Evolutionary conservation across 2,888 invertebrate species (phyloP), one percentile per base, ranked within the genome.

Genomic region (Orchesellides sinensis): DNA sequence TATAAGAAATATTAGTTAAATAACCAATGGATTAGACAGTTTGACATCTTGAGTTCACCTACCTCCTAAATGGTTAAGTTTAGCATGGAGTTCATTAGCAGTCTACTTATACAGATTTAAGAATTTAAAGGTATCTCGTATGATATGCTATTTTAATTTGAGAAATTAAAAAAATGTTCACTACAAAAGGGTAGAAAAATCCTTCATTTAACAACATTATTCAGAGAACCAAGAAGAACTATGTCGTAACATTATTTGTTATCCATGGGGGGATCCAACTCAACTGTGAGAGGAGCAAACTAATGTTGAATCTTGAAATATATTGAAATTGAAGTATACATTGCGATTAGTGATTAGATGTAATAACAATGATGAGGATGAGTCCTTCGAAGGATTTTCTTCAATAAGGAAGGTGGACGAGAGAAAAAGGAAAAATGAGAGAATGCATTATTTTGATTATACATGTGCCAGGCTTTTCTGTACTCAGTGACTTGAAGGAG

Each of bases 301-400:
- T n/a, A n/a, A 56, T 73, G 66, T 81, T 73, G 80, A 73, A 73
- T 81, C 80, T 68, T 63, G 73, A 56, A 72, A 49, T 61, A 66
- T 56, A 80, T 80, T 63, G 56, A 73, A 73, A 81, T 63, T 52
- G 52, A 81, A 66, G 80, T 68, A 47, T 68, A 73, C n/a, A n/a
- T n/a, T n/a, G n/a, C 21, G n/a, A 32, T 0, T 45, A 81, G 73
- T 81, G 80, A 81, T 81, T 81, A 81, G 68, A 68, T 65, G 65
- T 56, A 72, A 72, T 80, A 80, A 72, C 54, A 72, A 54, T 54
- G 54, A 52, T 68, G 54, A 61, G 27, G 45, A 65, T 68, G 68
- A 70, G 54, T 40, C 47, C 69, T 74, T 61, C 52, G 1, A n/a
- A 68, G 32, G 27, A 35, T 75, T 56, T 29, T 45, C 52, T 27